Evolutionary conservation across 2,113 vertebrate species (phyloP).

Genomic region (Hippopotamus amphibius): DNA sequence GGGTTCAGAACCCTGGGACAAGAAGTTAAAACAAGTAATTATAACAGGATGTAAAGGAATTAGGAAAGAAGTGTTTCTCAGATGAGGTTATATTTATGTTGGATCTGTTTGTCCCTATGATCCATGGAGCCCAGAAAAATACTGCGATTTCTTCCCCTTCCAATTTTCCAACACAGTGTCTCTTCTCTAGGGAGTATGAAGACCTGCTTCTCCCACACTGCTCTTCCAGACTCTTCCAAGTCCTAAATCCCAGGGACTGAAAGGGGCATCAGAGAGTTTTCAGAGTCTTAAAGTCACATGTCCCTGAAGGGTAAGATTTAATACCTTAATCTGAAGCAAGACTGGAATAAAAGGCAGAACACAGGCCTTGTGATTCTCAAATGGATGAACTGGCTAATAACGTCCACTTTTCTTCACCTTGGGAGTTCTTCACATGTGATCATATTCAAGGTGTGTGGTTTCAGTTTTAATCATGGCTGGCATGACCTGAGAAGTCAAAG

Average conservation of each 20-base stretch:
- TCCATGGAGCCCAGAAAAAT: neutral
- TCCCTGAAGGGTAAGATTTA: neutral
- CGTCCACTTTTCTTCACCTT: neutral
- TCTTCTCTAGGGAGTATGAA: neutral
- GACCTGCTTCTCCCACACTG: neutral
- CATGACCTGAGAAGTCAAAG: neutral
- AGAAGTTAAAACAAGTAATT: conserved; percentile 18
- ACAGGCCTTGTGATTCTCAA: neutral
- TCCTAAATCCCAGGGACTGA: conserved; percentile 37
- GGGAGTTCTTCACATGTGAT: neutral
- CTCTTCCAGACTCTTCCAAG: neutral
- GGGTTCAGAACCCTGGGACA: neutral
- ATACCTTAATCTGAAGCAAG: neutral
- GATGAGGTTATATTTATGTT: neutral
- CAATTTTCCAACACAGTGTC: neutral
- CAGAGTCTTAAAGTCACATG: neutral
- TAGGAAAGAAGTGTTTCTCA: conserved; percentile 16
- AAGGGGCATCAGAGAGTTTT: neutral
- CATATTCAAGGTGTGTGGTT: neutral
- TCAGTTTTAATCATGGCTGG: neutral
- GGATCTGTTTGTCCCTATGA: neutral
- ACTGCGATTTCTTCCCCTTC: neutral
- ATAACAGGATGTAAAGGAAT: neutral
- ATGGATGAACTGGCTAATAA: neutral
- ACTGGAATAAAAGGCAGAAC: neutral